phyloP scores from a whole-genome alignment of 2,888 invertebrate genomes.

The Herminia tarsipennalis region DNA sequence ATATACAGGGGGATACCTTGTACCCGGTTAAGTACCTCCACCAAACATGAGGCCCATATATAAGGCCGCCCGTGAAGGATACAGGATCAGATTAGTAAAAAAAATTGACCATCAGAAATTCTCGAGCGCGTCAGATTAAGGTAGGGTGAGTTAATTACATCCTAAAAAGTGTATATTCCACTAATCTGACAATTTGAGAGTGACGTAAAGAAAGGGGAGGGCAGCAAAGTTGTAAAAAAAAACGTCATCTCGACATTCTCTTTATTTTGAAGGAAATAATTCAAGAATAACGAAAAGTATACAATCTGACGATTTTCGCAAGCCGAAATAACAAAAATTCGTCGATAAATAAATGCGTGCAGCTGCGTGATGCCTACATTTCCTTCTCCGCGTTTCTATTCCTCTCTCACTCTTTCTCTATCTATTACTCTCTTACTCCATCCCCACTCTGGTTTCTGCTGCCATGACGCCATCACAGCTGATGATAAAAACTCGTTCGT shows the following conservation, averaged over 20 bases:
- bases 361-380: no score
- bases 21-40: no score
- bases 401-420: no score
- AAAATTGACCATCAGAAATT: slow-evolving; percentile 4
- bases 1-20: no score
- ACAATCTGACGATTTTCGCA: no score
- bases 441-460: slow-evolving; percentile 4
- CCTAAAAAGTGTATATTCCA: slow-evolving; percentile 8
- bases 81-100: neutral
- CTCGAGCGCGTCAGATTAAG: slow-evolving; percentile 25
- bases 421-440: slow-evolving; percentile 4
- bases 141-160: slow-evolving; percentile 14
- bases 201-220: slow-evolving; percentile 17
- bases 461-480: slow-evolving; percentile 2
- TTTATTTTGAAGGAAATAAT: no score
- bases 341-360: no score
- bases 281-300: no score
- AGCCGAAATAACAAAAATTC: neutral
- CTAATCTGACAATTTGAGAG: slow-evolving; percentile 25
- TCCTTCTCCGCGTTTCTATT: no score
- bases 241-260: slow-evolving; percentile 27
- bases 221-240: slow-evolving; percentile 11
- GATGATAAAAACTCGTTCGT: neutral
- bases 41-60: no score
- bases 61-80: no score